Evolutionary conservation across 2,888 invertebrate genomes (phyloP).

Genomic region (Phortica okadai): DNA sequence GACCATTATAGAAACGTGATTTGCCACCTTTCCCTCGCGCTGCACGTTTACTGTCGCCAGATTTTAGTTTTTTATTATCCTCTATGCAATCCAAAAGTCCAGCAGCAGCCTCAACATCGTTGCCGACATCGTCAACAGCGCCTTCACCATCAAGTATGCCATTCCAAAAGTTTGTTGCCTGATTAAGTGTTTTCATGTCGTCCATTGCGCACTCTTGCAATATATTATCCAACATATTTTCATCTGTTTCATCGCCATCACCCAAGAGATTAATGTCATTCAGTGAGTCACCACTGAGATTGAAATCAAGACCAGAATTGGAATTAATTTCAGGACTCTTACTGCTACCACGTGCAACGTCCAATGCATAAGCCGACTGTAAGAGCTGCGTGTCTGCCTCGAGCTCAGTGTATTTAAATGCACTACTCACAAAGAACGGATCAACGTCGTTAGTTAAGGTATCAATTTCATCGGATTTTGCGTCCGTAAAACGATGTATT

Average conservation of each 20-base stretch:
- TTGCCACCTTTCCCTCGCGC: conserved; percentile 43
- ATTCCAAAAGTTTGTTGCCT: conserved; percentile 76
- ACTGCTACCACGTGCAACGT: conserved; percentile 61
- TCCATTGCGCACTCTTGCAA: conserved; percentile 76
- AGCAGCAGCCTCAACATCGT: conserved; percentile 66
- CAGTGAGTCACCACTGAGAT: conserved; percentile 75
- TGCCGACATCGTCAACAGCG: conserved; percentile 61
- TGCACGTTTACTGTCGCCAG: conserved; percentile 46
- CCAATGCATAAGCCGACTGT: conserved; percentile 64
- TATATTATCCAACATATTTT: conserved; percentile 76
- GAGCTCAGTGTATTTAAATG: conserved; percentile 74
- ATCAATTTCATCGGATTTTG: not conserved
- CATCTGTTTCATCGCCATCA: conserved; percentile 71
- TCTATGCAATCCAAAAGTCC: conserved; percentile 72
- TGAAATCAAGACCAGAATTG: conserved; percentile 72
- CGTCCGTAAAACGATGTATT: conserved; percentile 65
- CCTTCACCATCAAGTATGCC: conserved; percentile 75
- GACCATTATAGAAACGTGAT: conserved; percentile 35
- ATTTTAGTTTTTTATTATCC: conserved; percentile 60
- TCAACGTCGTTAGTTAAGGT: conserved; percentile 42
- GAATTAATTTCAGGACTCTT: conserved; percentile 67
- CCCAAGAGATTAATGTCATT: conserved; percentile 75
- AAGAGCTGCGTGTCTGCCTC: conserved; percentile 72
- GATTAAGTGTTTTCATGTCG: conserved; percentile 75
- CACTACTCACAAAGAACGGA: conserved; percentile 66